Conservation (phyloP, 2,113 vertebrate genomes). For the Muntiacus muntjak region DNA sequence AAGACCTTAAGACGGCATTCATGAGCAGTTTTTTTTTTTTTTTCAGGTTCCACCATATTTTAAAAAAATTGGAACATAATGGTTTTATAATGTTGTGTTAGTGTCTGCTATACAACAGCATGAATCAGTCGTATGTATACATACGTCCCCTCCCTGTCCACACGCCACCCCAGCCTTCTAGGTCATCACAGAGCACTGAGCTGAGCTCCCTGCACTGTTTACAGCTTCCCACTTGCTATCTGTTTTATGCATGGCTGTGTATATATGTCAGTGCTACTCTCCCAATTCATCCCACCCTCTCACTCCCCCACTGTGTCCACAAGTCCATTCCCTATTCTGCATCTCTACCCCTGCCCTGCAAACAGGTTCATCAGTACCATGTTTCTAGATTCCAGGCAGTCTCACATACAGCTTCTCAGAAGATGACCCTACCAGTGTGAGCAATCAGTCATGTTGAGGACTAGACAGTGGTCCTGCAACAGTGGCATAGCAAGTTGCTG, state of each 20-base stretch:
- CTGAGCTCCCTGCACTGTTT: background rate
- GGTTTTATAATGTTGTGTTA: background rate
- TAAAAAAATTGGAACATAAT: background rate
- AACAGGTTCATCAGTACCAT: background rate
- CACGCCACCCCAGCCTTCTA: background rate
- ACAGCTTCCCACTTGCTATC: background rate
- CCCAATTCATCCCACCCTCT: background rate
- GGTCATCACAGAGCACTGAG: background rate
- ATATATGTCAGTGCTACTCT: background rate
- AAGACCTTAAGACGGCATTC: background rate
- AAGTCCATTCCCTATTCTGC: background rate
- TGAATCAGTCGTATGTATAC: background rate
- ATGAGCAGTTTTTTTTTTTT: background rate
- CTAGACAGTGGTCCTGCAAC: background rate
- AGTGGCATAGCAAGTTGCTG: rapidly evolving
- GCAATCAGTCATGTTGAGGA: background rate
- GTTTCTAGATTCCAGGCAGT: background rate
- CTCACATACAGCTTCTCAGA: background rate
- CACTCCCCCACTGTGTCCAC: background rate
- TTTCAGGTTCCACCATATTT: background rate
- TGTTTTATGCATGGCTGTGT: background rate
- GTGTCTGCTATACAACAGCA: background rate
- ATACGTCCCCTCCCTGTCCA: background rate
- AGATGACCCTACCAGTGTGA: background rate
- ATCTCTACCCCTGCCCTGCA: background rate